Conservation (phyloP, 1,140 invertebrate species). For the Dendrolimus kikuchii region DNA sequence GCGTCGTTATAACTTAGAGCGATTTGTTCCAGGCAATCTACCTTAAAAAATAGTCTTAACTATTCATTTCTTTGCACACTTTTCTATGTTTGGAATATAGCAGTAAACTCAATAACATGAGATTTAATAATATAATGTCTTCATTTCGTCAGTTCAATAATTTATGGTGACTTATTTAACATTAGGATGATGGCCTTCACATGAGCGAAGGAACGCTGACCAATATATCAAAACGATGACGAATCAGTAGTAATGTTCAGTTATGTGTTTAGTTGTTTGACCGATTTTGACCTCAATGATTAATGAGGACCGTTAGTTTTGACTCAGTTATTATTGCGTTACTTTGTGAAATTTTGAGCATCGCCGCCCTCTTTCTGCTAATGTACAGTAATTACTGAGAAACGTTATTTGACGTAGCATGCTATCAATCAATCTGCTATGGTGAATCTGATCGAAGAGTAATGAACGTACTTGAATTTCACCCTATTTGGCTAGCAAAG, state of each 20-base stretch:
- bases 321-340: constrained; percentile 60
- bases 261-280: constrained; percentile 35
- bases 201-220: constrained; percentile 4
- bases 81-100: no score
- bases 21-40: no score
- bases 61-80: no score
- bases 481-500: constrained; percentile 9
- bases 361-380: constrained; percentile 21
- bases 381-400: constrained; percentile 33
- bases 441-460: not conserved
- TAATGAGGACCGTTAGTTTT: constrained; percentile 60
- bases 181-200: no score
- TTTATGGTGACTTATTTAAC: no score
- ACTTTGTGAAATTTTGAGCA: constrained; percentile 47
- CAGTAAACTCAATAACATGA: no score
- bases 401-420: constrained; percentile 2
- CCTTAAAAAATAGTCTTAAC: no score
- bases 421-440: not conserved
- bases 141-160: no score
- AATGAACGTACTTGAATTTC: constrained; percentile 5
- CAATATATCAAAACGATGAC: constrained; percentile 33
- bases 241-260: constrained; percentile 44
- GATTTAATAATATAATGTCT: no score
- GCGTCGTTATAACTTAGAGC: no score
- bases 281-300: constrained; percentile 62